These are phyloP conservation scores for Nycticebus coucang DNA, from an alignment of 2,113 vertebrate species.

Conservation along the genomic window DNA sequence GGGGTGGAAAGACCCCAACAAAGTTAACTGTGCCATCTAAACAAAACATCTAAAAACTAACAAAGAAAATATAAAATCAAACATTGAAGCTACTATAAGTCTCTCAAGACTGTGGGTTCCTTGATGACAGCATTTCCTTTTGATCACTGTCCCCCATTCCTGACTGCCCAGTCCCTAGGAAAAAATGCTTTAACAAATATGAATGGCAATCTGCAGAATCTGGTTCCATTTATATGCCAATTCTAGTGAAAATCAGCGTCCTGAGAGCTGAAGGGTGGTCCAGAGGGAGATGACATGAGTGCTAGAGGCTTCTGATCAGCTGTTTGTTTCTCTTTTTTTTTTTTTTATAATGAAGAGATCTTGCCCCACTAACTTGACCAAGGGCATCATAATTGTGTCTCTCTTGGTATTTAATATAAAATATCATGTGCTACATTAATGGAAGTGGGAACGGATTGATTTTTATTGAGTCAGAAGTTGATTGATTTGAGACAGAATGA, in stretches of 20 bases:
- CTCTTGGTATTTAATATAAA: constrained; percentile 19
- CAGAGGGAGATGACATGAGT: neutral
- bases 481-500: neutral
- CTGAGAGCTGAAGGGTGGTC: neutral
- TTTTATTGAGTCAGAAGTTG: neutral
- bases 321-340: neutral
- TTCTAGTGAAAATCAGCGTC: neutral
- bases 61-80: neutral
- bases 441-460: neutral
- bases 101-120: neutral
- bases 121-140: neutral
- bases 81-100: neutral
- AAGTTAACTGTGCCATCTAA: neutral
- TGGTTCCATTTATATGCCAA: neutral
- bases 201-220: neutral
- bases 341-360: neutral
- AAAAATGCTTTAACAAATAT: neutral
- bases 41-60: neutral
- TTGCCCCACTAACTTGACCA: neutral
- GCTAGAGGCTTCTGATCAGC: neutral
- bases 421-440: neutral
- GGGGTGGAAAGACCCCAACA: neutral
- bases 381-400: neutral
- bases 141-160: neutral
- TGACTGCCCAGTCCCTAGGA: neutral